Evolutionary conservation across 1,140 invertebrate species (phyloP).

Genomic region (Lutraria rhynchaena): DNA sequence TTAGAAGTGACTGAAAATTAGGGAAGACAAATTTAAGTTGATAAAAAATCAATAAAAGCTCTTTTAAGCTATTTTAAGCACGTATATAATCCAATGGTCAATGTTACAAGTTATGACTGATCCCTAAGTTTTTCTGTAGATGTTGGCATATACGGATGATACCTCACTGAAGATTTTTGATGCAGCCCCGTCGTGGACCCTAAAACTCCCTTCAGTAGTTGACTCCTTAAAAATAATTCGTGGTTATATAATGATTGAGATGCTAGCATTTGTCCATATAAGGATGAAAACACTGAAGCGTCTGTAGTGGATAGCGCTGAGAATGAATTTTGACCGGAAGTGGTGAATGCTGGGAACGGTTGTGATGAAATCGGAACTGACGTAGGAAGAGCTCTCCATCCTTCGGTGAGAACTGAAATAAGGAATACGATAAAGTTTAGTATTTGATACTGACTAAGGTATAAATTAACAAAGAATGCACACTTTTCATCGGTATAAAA

Average conservation of each 20-base stretch:
- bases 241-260: constrained; percentile 54
- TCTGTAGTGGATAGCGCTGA: constrained; percentile 22
- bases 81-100: too few relatives aligned
- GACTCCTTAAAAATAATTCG: constrained; percentile 51
- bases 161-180: constrained; percentile 27
- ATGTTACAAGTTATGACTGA: constrained; percentile 52
- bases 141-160: constrained; percentile 51
- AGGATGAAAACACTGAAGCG: constrained; percentile 47
- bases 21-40: too few relatives aligned
- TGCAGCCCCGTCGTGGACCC: not conserved
- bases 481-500: not conserved
- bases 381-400: constrained; percentile 48
- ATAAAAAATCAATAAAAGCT: too few relatives aligned
- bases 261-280: constrained; percentile 51
- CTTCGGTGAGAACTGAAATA: constrained; percentile 44
- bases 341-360: not conserved
- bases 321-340: constrained; percentile 37
- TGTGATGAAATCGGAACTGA: constrained; percentile 26
- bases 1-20: too few relatives aligned
- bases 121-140: constrained; percentile 50
- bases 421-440: not conserved
- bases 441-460: not conserved
- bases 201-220: constrained; percentile 51
- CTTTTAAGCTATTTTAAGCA: too few relatives aligned
- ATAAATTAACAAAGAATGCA: not conserved